Evolutionary conservation across 2,797 vertebrate genomes (phyloP), one percentile per base, ranked within the genome.

Genomic region (Mycteria americana): DNA sequence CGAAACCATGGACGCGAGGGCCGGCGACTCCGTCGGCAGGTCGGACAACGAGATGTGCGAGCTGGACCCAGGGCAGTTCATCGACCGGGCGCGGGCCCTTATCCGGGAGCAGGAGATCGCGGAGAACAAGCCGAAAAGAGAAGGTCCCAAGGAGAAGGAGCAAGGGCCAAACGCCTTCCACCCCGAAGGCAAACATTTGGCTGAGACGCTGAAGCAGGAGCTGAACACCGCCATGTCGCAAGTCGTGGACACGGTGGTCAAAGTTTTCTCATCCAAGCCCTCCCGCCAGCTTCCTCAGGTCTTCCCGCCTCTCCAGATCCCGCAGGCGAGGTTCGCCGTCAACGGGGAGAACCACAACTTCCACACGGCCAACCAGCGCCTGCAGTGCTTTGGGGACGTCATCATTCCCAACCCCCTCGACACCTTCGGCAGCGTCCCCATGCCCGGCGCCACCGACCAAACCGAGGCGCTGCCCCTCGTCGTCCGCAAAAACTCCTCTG

Each of bases 241-340:
- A 95, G 99, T 99, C 33, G 99, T 99, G 97, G 99, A 99, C 99
- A 99, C 99, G 2, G 99, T 99, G 96, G 99, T 99, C 57, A 99
- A 99, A 97, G 99, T 99, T 95, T 99, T 99, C 89, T 96, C 98
- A 4, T 99, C 99, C 94, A 99, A 99, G 95, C 99, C 99, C 94
- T 98, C 99, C 64, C 99, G 99, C 86, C 99, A 99, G 96, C 98
- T 99, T 97, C 99, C 99, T 98, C 99, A 99, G 98, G 99, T 99
- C 98, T 99, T 99, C 97, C 99, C 99, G 1, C 98, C 99, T 43
- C 98, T 99, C 89, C 99, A 99, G 97, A 98, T 99, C 88, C 99
- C 99, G 13, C 99, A 99, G 92, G 99, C 99, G 80, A 98, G 99
- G 96, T 99, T 99, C 4, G 98, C 98, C 17, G 98, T 99, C 95